Evolutionary conservation across 1,140 invertebrate genomes (phyloP), one percentile per base, ranked within the genome.

Genomic region (Drosophila funebris): DNA sequence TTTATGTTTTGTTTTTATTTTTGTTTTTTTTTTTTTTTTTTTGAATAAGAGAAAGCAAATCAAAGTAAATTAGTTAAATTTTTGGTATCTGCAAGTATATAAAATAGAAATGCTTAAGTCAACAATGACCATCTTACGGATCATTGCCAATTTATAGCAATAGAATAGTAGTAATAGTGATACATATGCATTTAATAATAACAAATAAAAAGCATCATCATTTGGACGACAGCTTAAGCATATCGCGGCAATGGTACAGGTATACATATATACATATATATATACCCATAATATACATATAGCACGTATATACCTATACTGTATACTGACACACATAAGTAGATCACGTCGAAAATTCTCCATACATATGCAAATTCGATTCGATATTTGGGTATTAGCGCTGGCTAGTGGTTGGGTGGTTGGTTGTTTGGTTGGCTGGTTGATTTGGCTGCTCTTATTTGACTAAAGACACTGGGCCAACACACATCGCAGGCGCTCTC

Each of bases 21-120:
- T 62, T n/a, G n/a, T n/a, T 43, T 50, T 46, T 62, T 44, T 76
- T 61, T 39, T 50, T 76, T 64, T 67, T 82, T 77, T 78, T 77
- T 90, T 90, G 88, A 90, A 88, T 90, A 90, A 90, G 88, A 90
- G 77, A 90, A 90, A 90, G 87, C 88, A 90, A 90, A 90, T 90
- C 79, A 90, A 90, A 89, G 85, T 90, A 83, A 90, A 90, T 90
- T 90, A 90, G 88, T 90, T 90, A 88, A 88, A 89, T 88, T 88
- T 85, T 85, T 88, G 84, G 84, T 72, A 89, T 89, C 84, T 89
- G 84, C 76, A 89, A 89, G 84, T 89, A 89, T 75, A 89, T 87
- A 89, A 89, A 89, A 83, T 89, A 89, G 85, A 88, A 88, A 88
- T 88, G 83, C 83, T 88, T 88, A 88, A 88, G 78, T 88, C 83